Base-by-base conservation (phyloP, 1,140 invertebrate genomes). In the Frieseomelitta varia region DNA sequence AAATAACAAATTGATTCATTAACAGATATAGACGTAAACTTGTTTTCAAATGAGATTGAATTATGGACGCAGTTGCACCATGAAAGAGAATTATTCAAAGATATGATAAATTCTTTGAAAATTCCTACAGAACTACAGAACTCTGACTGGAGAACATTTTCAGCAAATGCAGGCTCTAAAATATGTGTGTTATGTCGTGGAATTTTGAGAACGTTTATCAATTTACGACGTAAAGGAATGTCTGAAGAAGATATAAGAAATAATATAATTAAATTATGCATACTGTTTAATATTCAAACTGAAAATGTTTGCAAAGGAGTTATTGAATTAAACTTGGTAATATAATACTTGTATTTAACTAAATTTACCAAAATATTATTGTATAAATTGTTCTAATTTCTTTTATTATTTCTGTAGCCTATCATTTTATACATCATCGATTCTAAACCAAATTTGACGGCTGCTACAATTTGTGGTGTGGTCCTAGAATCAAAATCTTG, bases 391-490 rank as follows among this genome's bases (percentile, higher is more conserved):
- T 56, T 17, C 53, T 27, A 15, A 34, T 75, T 39, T 73, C 69
- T 84, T 30, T 63, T 27, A n/a, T 51, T 80, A 34, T 55, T 17
- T 78, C 94, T 94, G 61, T 85, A 96, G 96, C 95, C 95, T 76
- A 95, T 95, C 63, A 87, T 96, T 51, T 85, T 94, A 6, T 93
- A 96, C 88, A 96, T 97, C 85, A 91, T 96, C n/a, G 95, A 95
- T 75, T 92, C 93, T 27, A 94, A 94, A 72, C 93, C 94, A 6
- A 92, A 94, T 65, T 90, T 96, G 4, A 93, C 93, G 10, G 90
- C 95, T 0, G 85, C 92, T 24, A 92, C 95, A 39, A 94, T 96
- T 77, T 97, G 96, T 87, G 95, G 95, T 11, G 82, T 96, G 11
- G 56, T 96, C 4, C 85, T 96, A 4, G 96, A 97, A 91, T 93